Evolutionary conservation across 2,888 invertebrate species (phyloP).

Genomic region (Agrotis clavis): DNA sequence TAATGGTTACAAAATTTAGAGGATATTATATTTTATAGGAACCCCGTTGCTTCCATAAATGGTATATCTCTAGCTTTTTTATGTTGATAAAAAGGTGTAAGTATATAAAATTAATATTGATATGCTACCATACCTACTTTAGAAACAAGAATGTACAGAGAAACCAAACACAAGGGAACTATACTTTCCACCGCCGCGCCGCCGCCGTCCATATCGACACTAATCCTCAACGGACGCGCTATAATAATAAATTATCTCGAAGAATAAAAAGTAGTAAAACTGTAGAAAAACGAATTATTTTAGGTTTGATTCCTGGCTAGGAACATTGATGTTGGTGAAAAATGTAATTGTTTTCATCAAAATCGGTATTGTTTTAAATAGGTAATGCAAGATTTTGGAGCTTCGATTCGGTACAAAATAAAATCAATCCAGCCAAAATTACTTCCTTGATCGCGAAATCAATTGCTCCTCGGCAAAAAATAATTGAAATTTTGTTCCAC

Average conservation of each 20-base stretch:
- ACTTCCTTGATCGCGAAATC: constrained; percentile 1
- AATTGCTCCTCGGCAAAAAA: constrained; percentile 5
- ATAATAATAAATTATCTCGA: background rate
- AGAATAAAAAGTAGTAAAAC: constrained; percentile 33
- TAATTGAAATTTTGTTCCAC: background rate
- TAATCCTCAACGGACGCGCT: constrained; percentile 35
- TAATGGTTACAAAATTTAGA: no score
- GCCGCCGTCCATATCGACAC: constrained; percentile 4
- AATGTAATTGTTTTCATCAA: no score
- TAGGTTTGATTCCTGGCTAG: no score
- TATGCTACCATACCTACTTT: background rate
- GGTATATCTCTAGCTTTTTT: no score
- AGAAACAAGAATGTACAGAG: background rate
- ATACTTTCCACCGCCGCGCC: constrained; percentile 33
- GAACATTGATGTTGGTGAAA: no score
- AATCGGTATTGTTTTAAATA: background rate
- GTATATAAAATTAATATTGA: no score
- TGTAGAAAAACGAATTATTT: no score
- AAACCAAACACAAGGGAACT: constrained; percentile 32
- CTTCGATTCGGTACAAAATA: background rate
- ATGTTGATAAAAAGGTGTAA: no score
- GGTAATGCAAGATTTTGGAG: no score
- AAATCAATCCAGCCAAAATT: constrained; percentile 6
- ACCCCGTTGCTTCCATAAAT: no score
- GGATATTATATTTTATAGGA: no score